Conservation (phyloP, 2,888 invertebrate species). For the Nephrotoma appendiculata region DNA sequence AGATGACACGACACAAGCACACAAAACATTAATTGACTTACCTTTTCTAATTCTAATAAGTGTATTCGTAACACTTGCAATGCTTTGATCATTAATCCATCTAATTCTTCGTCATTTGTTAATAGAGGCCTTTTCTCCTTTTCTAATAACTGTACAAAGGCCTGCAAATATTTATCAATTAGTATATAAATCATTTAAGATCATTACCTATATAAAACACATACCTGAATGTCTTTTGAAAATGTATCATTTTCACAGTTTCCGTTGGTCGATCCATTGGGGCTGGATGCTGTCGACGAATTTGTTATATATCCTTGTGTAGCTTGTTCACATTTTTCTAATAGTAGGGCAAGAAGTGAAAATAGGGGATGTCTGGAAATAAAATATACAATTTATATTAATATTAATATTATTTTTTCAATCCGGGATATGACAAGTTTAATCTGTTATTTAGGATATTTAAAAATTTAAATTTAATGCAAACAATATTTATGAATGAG, state of each 20-base stretch:
- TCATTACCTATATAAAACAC: not conserved
- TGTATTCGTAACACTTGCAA: slow-evolving; percentile 87
- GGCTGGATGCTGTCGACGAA: slow-evolving; percentile 47
- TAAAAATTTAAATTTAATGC: too few species aligned
- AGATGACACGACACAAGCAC: not conserved
- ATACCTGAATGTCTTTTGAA: slow-evolving; percentile 17
- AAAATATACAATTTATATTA: slow-evolving; percentile 8
- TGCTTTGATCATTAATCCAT: slow-evolving; percentile 81
- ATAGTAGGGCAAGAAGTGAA: slow-evolving; percentile 76
- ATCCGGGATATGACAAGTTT: too few species aligned
- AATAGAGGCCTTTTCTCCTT: slow-evolving; percentile 73
- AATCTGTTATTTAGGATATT: too few species aligned
- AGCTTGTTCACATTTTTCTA: slow-evolving; percentile 94
- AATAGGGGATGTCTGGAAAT: slow-evolving; percentile 77
- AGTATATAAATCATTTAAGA: not conserved
- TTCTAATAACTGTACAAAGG: slow-evolving; percentile 82
- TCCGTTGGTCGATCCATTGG: slow-evolving; percentile 15
- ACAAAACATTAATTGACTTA: slow-evolving; percentile 1
- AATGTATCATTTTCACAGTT: slow-evolving; percentile 16
- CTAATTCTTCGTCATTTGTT: slow-evolving; percentile 86
- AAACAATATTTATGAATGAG: too few species aligned
- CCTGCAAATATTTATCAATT: slow-evolving; percentile 29
- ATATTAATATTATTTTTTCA: not conserved
- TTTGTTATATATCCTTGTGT: slow-evolving; percentile 84
- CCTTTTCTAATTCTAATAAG: slow-evolving; percentile 77